Base-by-base conservation (phyloP, 2,113 vertebrate genomes). In the Uria aalge region DNA sequence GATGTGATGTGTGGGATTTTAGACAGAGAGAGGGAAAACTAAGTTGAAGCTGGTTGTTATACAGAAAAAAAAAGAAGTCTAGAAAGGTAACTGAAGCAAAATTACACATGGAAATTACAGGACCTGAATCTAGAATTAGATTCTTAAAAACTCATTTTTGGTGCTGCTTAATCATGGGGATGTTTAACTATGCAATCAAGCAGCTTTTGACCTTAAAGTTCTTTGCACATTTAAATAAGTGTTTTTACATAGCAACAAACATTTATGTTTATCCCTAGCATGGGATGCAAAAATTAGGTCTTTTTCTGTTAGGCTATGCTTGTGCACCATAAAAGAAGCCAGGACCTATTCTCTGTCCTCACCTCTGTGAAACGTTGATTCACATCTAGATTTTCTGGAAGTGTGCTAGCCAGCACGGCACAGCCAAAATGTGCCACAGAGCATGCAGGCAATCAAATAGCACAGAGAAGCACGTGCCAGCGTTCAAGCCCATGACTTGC, bases 381-480 rank as follows among this genome's bases (percentile, higher is more conserved):
- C 69, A 62, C 12, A n/a, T 26, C 32, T 13, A 36, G 19, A 67
- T 66, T 76, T 47, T 59, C n/a, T 52, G 47, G 15, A 11, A 64
- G 12, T 1, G 2, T 38, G 32, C 2, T 48, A 45, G 8, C 6
- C 2, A 3, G 1, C 0, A 0, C 45, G 38, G 52, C 43, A 63
- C 16, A 3, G 47, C 47, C 20, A 78, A 53, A 84, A 27, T 0
- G 1, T 4, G 3, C 21, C 0, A 3, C 66, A 29, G 43, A 71
- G 5, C 18, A 12, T 7, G 11, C 12, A 56, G 13, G 20, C 34
- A 59, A 34, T 22, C 13, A 43, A 66, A 48, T 10, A 55, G 19
- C 27, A 36, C 34, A 56, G 12, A 41, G 40, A 60, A 56, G 4
- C 1, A 0, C 48, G 24, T 68, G 34, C 4, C 23, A 14, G 11